Conservation (phyloP, 2,888 invertebrate species). For the Rhamphomyia laevipes region DNA sequence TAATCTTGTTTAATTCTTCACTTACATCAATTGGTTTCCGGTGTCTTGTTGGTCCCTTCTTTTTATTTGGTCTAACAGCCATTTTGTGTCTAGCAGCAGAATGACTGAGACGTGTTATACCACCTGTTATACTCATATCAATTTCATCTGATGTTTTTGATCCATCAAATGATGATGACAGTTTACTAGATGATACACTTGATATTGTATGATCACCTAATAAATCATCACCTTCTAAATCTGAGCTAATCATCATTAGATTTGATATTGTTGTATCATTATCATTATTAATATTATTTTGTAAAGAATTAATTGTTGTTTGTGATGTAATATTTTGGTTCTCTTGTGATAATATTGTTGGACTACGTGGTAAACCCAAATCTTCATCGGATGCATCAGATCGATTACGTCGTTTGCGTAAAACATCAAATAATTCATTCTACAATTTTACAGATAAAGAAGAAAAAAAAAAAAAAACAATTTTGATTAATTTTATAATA, state of each 20-base stretch:
- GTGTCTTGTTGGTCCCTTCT: constrained; percentile 59
- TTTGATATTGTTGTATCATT: constrained; percentile 37
- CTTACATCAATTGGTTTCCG: constrained; percentile 45
- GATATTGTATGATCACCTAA: constrained; percentile 16
- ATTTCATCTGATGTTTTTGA: constrained; percentile 24
- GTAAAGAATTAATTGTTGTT: constrained; percentile 25
- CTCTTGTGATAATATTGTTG: constrained; percentile 53
- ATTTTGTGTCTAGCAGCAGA: constrained; percentile 72
- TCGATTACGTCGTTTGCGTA: constrained; percentile 51
- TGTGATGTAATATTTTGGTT: constrained; percentile 2
- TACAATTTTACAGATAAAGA: constrained; percentile 33
- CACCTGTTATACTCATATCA: constrained; percentile 27
- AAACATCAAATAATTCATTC: constrained; percentile 66
- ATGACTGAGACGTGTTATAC: constrained; percentile 54
- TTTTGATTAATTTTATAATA: background rate
- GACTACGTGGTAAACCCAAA: constrained; percentile 62
- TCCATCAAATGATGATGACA: constrained; percentile 15
- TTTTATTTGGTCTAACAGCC: constrained; percentile 62
- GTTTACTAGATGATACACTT: constrained; percentile 13
- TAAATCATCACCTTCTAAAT: constrained; percentile 1
- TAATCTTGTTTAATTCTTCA: background rate
- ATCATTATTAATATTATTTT: constrained; percentile 39
- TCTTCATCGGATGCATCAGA: constrained; percentile 63
- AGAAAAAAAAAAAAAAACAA: background rate
- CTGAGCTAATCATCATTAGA: constrained; percentile 38